Conservation (phyloP, 2,113 vertebrate species). For the Scalopus aquaticus region DNA sequence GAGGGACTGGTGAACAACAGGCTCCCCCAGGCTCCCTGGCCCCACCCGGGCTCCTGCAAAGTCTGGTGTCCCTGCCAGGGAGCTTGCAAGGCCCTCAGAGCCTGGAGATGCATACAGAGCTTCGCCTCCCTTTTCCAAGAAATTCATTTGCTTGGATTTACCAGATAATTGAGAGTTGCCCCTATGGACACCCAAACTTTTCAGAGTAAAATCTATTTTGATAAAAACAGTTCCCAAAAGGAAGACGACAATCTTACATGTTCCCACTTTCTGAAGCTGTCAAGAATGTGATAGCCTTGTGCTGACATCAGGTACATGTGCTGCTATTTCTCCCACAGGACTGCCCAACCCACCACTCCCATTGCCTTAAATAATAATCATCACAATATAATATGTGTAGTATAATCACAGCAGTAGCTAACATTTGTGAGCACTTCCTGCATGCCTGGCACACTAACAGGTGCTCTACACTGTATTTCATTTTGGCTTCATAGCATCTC, state of each 20-base stretch:
- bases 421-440: not conserved
- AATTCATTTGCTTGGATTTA: not conserved
- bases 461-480: not conserved
- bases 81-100: not conserved
- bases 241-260: not conserved
- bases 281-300: not conserved
- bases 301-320: not conserved
- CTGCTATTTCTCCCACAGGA: not conserved
- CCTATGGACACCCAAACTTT: not conserved
- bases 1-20: not conserved
- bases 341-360: not conserved
- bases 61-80: not conserved
- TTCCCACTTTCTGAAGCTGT: not conserved
- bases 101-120: not conserved
- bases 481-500: not conserved
- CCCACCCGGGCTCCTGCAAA: not conserved
- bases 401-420: not conserved
- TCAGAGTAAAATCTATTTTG: not conserved
- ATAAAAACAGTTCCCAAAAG: not conserved
- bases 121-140: not conserved
- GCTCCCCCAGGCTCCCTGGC: not conserved
- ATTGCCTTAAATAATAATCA: not conserved
- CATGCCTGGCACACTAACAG: not conserved
- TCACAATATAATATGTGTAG: not conserved
- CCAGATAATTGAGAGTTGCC: not conserved